These are phyloP conservation scores for Oncopodura yosiiana DNA, from an alignment of 1,140 invertebrate species.

Conservation along the genomic window DNA sequence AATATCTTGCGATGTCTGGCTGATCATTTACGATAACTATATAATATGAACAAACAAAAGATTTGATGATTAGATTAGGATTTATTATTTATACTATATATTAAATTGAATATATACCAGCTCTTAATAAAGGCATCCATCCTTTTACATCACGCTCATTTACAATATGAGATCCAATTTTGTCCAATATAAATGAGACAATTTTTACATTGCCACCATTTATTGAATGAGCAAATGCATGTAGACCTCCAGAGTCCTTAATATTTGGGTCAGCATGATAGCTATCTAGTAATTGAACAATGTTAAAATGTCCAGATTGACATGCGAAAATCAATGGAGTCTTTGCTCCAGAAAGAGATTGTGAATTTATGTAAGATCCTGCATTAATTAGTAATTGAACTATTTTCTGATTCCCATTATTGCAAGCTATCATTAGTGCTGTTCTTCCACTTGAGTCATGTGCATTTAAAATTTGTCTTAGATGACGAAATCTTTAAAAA, in stretches of 20 bases:
- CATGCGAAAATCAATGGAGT: constrained; percentile 20
- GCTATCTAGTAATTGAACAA: constrained; percentile 19
- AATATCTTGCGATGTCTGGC: constrained; percentile 13
- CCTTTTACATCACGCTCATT: constrained; percentile 10
- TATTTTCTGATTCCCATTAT: constrained; percentile 21
- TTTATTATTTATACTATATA: background rate
- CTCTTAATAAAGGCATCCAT: constrained; percentile 25
- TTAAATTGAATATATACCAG: constrained; percentile 16
- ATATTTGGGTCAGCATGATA: constrained; percentile 8
- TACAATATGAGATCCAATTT: background rate
- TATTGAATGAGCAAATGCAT: constrained; percentile 23
- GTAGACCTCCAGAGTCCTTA: constrained; percentile 17
- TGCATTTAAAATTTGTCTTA: constrained; percentile 10
- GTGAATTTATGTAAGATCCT: constrained; percentile 9
- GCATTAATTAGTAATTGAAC: constrained; percentile 10
- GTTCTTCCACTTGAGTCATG: constrained; percentile 22
- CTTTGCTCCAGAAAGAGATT: constrained; percentile 1
- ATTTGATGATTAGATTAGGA: too few relatives aligned
- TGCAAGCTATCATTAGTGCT: constrained; percentile 25
- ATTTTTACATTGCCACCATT: constrained; percentile 12
- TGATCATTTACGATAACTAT: constrained; percentile 12
- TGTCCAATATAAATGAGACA: constrained; percentile 10
- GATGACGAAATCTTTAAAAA: background rate
- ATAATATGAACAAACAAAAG: too few relatives aligned
- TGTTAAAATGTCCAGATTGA: constrained; percentile 7